Conservation (phyloP, 1,140 invertebrate genomes). For the Centruroides sculpturatus region DNA sequence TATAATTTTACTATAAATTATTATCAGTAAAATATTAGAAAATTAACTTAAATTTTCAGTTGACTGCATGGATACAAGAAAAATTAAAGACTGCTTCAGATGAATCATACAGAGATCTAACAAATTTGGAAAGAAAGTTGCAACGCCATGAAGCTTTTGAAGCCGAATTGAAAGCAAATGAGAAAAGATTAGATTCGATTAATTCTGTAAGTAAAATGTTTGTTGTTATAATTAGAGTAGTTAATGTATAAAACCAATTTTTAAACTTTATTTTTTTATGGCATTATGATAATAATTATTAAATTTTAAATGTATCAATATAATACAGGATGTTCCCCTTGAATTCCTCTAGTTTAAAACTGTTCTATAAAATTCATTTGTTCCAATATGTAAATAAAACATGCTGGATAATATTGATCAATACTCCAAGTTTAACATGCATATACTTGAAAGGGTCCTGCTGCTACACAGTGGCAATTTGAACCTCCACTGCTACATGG, state of each 20-base stretch:
- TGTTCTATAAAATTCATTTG: too few species aligned
- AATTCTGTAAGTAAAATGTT: constrained; percentile 36
- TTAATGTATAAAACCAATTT: neutral
- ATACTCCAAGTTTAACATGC: too few species aligned
- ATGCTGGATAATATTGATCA: too few species aligned
- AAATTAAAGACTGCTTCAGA: constrained; percentile 82
- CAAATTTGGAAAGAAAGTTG: constrained; percentile 79
- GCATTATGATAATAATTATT: too few species aligned
- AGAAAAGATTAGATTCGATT: constrained; percentile 66
- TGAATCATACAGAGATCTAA: constrained; percentile 81
- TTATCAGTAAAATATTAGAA: neutral
- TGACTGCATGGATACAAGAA: constrained; percentile 76
- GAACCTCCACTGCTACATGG: too few species aligned
- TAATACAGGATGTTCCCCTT: too few species aligned
- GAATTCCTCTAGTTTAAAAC: too few species aligned
- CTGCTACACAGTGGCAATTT: too few species aligned
- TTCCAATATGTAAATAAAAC: too few species aligned
- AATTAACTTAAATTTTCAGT: constrained; percentile 5
- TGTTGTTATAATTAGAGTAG: constrained; percentile 2
- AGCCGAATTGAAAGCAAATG: constrained; percentile 79
- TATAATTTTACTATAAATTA: neutral
- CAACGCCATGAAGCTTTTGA: constrained; percentile 98
- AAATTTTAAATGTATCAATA: too few species aligned
- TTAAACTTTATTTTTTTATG: too few species aligned
- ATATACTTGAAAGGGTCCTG: too few species aligned